phyloP scores from a whole-genome alignment of 2,113 vertebrate genomes.

The Serilophus lunatus region DNA sequence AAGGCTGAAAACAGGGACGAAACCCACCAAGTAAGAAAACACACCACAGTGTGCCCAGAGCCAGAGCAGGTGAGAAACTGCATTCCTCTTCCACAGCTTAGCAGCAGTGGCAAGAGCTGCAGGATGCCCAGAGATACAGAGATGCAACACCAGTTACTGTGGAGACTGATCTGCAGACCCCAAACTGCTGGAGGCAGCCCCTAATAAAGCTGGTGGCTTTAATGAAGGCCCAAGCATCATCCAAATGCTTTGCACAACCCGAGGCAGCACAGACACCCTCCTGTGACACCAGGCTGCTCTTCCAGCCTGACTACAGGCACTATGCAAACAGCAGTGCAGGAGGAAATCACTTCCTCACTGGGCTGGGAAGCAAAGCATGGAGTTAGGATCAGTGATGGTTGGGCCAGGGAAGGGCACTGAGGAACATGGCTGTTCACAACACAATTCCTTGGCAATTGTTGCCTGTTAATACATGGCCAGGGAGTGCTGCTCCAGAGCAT shows the following conservation, averaged over 20 bases:
- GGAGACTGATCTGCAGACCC: background rate
- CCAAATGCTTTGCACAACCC: background rate
- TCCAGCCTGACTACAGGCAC: background rate
- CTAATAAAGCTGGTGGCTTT: background rate
- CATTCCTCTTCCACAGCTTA: background rate
- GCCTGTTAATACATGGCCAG: background rate
- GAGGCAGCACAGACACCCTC: background rate
- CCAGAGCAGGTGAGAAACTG: background rate
- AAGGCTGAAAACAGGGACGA: background rate
- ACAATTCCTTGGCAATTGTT: background rate
- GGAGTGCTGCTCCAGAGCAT: background rate
- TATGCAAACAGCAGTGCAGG: background rate
- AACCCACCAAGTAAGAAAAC: background rate
- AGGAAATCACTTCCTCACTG: accelerated
- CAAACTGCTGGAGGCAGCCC: background rate
- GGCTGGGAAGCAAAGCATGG: background rate
- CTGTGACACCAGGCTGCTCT: accelerated
- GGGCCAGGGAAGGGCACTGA: background rate
- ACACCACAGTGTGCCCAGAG: background rate
- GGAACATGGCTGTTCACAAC: background rate
- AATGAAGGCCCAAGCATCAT: background rate
- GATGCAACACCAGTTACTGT: background rate
- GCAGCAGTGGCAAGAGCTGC: background rate
- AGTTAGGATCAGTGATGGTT: background rate
- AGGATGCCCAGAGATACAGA: background rate